Evolutionary conservation across 2,888 invertebrate species (phyloP).

Genomic region (Pachydiplax longipennis): DNA sequence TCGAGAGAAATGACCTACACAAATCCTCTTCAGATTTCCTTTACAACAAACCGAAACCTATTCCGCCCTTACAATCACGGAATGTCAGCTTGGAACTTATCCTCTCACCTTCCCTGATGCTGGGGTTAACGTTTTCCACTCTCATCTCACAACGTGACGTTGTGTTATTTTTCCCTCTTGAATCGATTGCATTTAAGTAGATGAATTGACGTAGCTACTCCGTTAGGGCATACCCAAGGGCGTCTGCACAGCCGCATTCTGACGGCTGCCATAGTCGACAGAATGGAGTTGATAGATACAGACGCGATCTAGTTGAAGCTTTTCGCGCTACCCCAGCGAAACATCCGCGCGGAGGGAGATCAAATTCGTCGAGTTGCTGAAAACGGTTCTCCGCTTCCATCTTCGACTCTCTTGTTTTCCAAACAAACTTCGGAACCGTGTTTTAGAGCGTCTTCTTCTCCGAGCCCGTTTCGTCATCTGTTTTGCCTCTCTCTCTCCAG

Average conservation of each 20-base stretch:
- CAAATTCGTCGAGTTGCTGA: no score
- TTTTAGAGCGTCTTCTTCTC: neutral
- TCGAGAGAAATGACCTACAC: neutral
- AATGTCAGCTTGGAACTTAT: neutral
- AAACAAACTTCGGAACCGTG: neutral
- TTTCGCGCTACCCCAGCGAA: no score
- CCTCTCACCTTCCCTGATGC: neutral
- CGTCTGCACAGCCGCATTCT: neutral
- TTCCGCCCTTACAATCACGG: neutral
- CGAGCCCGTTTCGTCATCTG: neutral
- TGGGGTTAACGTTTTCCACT: neutral
- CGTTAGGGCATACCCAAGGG: slow-evolving; percentile 17
- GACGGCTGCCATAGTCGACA: neutral
- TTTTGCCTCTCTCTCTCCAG: neutral
- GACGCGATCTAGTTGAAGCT: neutral
- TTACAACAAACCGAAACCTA: neutral
- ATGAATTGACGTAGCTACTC: slow-evolving; percentile 17
- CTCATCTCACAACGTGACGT: neutral
- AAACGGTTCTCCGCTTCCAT: no score
- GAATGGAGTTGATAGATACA: neutral
- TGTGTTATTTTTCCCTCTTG: no score
- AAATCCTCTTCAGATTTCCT: neutral
- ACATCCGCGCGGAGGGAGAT: no score
- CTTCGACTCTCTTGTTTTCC: no score
- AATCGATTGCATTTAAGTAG: slow-evolving; percentile 25